Conservation (phyloP, 2,797 vertebrate species). For the Siniperca scherzeri region DNA sequence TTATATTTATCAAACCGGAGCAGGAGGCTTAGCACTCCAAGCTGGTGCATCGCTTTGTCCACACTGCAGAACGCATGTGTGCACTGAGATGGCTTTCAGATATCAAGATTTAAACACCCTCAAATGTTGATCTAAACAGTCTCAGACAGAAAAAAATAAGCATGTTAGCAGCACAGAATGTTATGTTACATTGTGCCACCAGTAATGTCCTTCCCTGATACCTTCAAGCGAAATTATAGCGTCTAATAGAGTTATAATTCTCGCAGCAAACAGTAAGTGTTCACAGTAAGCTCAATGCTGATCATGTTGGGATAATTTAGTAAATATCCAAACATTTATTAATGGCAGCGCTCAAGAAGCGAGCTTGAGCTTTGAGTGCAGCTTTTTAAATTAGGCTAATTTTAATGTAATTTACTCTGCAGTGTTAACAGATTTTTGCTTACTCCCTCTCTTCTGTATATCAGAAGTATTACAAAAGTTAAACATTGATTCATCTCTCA, state of each 20-base stretch:
- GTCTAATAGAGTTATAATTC: slow-evolving; percentile 31
- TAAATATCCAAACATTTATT: slow-evolving; percentile 57
- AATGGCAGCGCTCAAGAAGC: slow-evolving; percentile 37
- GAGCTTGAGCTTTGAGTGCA: slow-evolving; percentile 19
- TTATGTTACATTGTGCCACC: slow-evolving; percentile 23
- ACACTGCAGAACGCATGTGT: slow-evolving; percentile 61
- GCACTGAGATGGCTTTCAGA: slow-evolving; percentile 64
- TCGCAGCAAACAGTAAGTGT: slow-evolving; percentile 22
- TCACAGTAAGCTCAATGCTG: not conserved
- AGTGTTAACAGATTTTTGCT: slow-evolving; percentile 38
- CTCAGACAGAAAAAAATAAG: slow-evolving; percentile 31
- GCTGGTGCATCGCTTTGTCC: slow-evolving; percentile 78
- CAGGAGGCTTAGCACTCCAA: slow-evolving; percentile 78
- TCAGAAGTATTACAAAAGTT: slow-evolving; percentile 19
- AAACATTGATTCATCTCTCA: slow-evolving; percentile 12
- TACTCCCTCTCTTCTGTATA: slow-evolving; percentile 3
- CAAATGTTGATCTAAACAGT: slow-evolving; percentile 54
- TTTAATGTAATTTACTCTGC: slow-evolving; percentile 41
- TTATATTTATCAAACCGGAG: slow-evolving; percentile 85
- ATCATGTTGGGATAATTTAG: slow-evolving; percentile 37
- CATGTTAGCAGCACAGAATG: slow-evolving; percentile 24
- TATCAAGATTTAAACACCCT: slow-evolving; percentile 53
- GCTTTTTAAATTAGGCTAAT: slow-evolving; percentile 44
- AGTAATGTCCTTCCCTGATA: slow-evolving; percentile 16
- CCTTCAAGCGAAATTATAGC: slow-evolving; percentile 14